Evolutionary conservation across 2,113 vertebrate genomes (phyloP).

Genomic region (Eubucco bourcierii): DNA sequence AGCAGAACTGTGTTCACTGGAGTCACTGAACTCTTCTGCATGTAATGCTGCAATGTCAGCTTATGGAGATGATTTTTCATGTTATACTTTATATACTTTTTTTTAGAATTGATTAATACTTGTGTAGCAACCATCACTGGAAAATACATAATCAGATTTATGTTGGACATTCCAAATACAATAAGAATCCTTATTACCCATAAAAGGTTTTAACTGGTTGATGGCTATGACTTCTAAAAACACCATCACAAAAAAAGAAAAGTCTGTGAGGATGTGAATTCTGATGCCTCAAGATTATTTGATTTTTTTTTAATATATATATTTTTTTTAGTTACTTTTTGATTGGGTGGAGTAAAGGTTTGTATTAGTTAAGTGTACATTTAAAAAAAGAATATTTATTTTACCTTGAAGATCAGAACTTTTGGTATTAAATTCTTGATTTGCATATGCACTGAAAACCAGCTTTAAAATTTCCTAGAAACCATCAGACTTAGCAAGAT

Average conservation of each 20-base stretch:
- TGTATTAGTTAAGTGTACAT: not conserved
- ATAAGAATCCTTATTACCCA: not conserved
- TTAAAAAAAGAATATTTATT: not conserved
- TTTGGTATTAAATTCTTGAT: not conserved
- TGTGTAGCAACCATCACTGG: not conserved
- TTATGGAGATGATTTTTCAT: not conserved
- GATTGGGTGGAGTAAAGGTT: not conserved
- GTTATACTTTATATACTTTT: not conserved
- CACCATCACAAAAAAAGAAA: not conserved
- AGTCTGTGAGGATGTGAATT: not conserved
- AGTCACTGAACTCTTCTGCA: not conserved
- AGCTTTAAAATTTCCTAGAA: not conserved
- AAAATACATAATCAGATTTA: not conserved
- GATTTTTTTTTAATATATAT: not conserved
- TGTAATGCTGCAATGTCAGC: not conserved
- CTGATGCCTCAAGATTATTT: not conserved
- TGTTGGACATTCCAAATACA: rapidly evolving
- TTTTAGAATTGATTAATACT: not conserved
- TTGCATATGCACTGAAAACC: not conserved
- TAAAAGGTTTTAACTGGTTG: not conserved
- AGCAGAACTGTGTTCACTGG: not conserved
- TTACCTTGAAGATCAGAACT: not conserved
- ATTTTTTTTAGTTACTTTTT: not conserved
- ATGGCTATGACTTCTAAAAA: not conserved
- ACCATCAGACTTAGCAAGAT: not conserved